A percentile compares a stretch with the other conserved stretches of the same genome.
phyloP scores from a whole-genome alignment of 2,888 invertebrate species.

The Cheilosia vernalis region DNA sequence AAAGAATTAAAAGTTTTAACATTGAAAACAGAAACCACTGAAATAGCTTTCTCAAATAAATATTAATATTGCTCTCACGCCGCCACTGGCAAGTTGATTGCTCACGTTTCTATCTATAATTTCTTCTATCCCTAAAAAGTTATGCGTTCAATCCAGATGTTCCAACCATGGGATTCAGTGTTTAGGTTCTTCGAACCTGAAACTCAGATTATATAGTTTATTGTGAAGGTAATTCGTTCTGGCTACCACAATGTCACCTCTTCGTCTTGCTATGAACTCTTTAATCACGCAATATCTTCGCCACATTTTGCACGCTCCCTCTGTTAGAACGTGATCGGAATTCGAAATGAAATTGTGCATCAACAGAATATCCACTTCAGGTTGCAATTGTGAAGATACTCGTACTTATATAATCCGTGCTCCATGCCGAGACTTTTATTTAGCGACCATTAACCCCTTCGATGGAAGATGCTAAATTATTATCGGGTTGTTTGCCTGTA shows the following conservation, averaged over 20 bases:
- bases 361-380: slow-evolving; percentile 21
- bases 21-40: too few relatives aligned
- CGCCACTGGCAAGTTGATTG: slow-evolving; percentile 33
- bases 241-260: slow-evolving; percentile 3
- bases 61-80: neutral
- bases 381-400: slow-evolving; percentile 1
- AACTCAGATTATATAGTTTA: slow-evolving; percentile 2
- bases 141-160: slow-evolving; percentile 20
- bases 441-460: slow-evolving; percentile 47
- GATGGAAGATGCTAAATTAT: slow-evolving; percentile 8
- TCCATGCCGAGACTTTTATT: slow-evolving; percentile 15
- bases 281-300: slow-evolving; percentile 7
- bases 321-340: slow-evolving; percentile 32
- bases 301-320: slow-evolving; percentile 24
- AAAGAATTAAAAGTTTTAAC: too few relatives aligned
- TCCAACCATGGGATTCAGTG: slow-evolving; percentile 12
- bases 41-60: too few relatives aligned
- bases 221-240: slow-evolving; percentile 12
- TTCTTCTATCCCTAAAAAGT: slow-evolving; percentile 13
- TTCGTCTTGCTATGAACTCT: slow-evolving; percentile 2
- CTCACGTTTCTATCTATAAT: slow-evolving; percentile 10
- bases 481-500: neutral
- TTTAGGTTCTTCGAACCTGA: slow-evolving; percentile 42
- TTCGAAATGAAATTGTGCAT: slow-evolving; percentile 40
- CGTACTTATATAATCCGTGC: slow-evolving; percentile 5